These are phyloP conservation scores for Chrysolophus pictus DNA, from an alignment of 2,797 vertebrate genomes.

Conservation along the genomic window DNA sequence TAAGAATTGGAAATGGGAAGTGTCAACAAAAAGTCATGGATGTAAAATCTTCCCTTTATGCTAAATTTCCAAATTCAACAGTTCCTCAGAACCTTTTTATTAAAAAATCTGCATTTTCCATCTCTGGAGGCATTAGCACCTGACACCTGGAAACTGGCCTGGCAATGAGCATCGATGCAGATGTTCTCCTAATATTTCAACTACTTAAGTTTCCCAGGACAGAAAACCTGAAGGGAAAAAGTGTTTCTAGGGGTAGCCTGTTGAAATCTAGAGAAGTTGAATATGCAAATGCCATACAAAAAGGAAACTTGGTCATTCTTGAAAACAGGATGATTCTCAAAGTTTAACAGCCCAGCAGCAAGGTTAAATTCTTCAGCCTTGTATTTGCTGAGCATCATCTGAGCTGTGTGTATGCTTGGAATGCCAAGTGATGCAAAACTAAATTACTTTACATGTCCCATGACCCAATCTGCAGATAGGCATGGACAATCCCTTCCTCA, in stretches of 20 bases:
- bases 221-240: conserved; percentile 1
- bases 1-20: background rate
- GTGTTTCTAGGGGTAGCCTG: background rate
- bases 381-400: background rate
- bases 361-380: background rate
- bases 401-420: background rate
- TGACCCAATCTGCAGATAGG: background rate
- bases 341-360: background rate
- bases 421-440: background rate
- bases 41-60: background rate
- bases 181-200: background rate
- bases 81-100: background rate
- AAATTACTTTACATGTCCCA: background rate
- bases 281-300: background rate
- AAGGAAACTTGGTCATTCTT: background rate
- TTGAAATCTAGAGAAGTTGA: background rate
- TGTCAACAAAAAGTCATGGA: background rate
- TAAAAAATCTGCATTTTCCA: background rate
- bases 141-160: background rate
- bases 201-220: background rate
- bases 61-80: background rate
- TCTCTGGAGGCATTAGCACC: background rate
- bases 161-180: background rate
- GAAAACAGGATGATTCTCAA: background rate
- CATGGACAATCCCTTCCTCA: background rate